Evolutionary conservation across 2,888 invertebrate genomes (phyloP), one percentile per base, ranked within the genome.

Genomic region (Linnaemya vulpina): DNA sequence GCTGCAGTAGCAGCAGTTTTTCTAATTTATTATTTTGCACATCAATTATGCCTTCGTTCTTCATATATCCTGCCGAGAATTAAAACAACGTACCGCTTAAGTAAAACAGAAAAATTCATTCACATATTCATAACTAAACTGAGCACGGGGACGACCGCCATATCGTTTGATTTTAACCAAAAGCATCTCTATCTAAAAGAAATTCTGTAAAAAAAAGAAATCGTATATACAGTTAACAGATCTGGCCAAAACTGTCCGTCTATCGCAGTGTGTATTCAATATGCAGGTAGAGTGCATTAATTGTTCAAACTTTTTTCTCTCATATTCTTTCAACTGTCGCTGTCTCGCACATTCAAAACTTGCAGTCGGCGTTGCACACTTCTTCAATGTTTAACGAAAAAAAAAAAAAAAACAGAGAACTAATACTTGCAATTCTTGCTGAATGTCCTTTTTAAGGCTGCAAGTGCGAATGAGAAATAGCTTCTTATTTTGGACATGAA

Each of bases 261-360:
- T 17, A 17, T 49, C 9, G 0, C 17, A 17, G 17, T 49, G 17
- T 8, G 8, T 17, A 17, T 49, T 9, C 10, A 38, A 38, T 9
- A 38, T 38, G n/a, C 10, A 5, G 7, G 15, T 51, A 20, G 10
- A 53, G 51, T 53, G 11, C 11, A 22, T 53, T 13, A 53, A 3
- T 53, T 53, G 11, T 11, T 13, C 20, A 2, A 22, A 1, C 51
- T 22, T 53, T n/a, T 22, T n/a, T 13, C 10, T 17, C n/a, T 22
- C 51, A 22, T 58, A 4, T 68, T 20, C 35, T 7, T 20, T 13
- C 17, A 25, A 49, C 13, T 70, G 20, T 49, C 70, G 38, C 43
- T 70, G 20, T 51, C 49, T 51, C 17, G 38, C 20, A 22, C 65
- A 20, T 65, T 49, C 67, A 70, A 81, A 75, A 63, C 55, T 55